These are phyloP conservation scores for Tamias sibiricus DNA, from an alignment of 2,113 vertebrate genomes.

Conservation along the genomic window DNA sequence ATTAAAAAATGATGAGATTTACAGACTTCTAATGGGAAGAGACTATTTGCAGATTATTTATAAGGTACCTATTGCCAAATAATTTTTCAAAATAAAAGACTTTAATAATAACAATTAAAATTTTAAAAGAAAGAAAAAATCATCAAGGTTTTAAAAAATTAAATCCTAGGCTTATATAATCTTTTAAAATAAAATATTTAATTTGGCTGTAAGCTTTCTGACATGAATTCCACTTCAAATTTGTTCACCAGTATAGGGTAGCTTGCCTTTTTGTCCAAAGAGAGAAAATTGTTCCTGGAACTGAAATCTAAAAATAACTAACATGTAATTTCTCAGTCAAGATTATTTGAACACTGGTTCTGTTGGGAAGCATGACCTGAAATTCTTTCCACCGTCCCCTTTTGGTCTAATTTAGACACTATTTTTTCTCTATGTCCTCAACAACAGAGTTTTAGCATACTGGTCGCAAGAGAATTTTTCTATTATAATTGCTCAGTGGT, in stretches of 20 bases:
- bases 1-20: slow-evolving; percentile 50
- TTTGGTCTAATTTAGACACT: background rate
- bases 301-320: slow-evolving; percentile 63
- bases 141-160: background rate
- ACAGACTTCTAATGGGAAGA: background rate
- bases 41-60: slow-evolving; percentile 19
- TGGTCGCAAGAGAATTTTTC: background rate
- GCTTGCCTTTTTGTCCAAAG: slow-evolving; percentile 24
- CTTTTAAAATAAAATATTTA: slow-evolving; percentile 37
- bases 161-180: slow-evolving; percentile 20
- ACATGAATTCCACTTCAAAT: background rate
- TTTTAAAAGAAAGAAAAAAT: slow-evolving; percentile 46
- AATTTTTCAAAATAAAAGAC: background rate
- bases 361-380: background rate
- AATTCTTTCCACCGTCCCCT: background rate
- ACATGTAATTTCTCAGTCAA: slow-evolving; percentile 44
- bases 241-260: background rate
- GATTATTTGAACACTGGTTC: slow-evolving; percentile 22
- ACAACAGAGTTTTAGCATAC: background rate
- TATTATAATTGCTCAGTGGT: background rate
- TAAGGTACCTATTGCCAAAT: background rate
- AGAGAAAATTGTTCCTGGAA: slow-evolving; percentile 52
- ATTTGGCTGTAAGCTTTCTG: slow-evolving; percentile 14
- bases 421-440: background rate
- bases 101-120: slow-evolving; percentile 51